Conservation (phyloP, 1,140 invertebrate species). For the Arctopsyche grandis region DNA sequence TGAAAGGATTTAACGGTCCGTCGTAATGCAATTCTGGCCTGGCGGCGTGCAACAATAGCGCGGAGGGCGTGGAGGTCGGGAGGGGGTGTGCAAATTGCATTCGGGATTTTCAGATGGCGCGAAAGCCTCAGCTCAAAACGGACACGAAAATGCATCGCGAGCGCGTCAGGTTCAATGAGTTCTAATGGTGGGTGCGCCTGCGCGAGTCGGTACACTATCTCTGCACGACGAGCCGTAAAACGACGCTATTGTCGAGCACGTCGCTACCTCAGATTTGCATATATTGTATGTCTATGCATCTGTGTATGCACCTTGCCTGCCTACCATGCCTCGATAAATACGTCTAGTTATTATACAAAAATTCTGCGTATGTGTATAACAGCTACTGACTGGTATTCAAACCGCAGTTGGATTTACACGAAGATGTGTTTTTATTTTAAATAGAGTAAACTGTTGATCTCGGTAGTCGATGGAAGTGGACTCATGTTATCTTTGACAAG, state of each 20-base stretch:
- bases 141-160: constrained; percentile 32
- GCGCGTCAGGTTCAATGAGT: constrained; percentile 32
- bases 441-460: too few relatives aligned
- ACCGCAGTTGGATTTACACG: too few relatives aligned
- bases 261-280: not conserved
- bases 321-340: too few relatives aligned
- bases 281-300: not conserved
- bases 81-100: constrained; percentile 31
- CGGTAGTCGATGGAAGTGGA: too few relatives aligned
- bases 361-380: too few relatives aligned
- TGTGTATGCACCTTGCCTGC: too few relatives aligned
- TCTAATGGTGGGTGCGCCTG: constrained; percentile 21
- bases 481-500: too few relatives aligned
- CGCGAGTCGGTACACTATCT: not conserved
- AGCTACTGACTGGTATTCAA: too few relatives aligned
- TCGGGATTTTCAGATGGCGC: constrained; percentile 33
- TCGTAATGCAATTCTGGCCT: constrained; percentile 10
- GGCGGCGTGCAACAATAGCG: not conserved
- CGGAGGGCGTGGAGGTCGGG: not conserved
- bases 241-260: constrained; percentile 19
- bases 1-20: constrained; percentile 39
- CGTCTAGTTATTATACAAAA: too few relatives aligned
- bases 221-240: constrained; percentile 6
- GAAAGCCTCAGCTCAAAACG: constrained; percentile 16
- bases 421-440: too few relatives aligned